Conservation (phyloP, 1,140 invertebrate species). For the Drosophila ohnishii region DNA sequence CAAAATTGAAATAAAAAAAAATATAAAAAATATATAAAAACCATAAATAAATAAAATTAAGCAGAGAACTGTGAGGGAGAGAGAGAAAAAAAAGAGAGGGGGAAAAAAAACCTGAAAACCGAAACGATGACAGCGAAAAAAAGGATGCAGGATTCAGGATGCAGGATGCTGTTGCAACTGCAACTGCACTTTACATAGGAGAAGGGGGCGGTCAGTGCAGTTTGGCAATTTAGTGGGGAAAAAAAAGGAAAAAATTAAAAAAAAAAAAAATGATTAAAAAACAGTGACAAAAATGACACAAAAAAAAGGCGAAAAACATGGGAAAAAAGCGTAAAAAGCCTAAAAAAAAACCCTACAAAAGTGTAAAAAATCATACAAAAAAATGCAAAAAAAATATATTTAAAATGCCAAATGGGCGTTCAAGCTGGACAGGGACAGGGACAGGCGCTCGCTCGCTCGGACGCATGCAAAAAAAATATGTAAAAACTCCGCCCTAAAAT, state of each 20-base stretch:
- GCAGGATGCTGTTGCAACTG: slow-evolving; percentile 46
- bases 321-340: not conserved
- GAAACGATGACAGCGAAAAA: slow-evolving; percentile 50
- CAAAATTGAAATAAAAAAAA: slow-evolving; percentile 41
- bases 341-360: not conserved
- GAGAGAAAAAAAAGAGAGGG: slow-evolving; percentile 28
- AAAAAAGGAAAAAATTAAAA: slow-evolving; percentile 33
- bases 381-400: slow-evolving; percentile 57
- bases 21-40: slow-evolving; percentile 59
- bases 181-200: slow-evolving; percentile 66
- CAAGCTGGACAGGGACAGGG: slow-evolving; percentile 22
- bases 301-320: slow-evolving; percentile 37
- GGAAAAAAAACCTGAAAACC: slow-evolving; percentile 34
- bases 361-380: not conserved
- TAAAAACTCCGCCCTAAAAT: slow-evolving; percentile 82
- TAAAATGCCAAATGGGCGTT: slow-evolving; percentile 48
- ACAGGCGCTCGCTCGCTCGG: slow-evolving; percentile 63
- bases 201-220: slow-evolving; percentile 49
- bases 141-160: slow-evolving; percentile 14
- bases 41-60: slow-evolving; percentile 81
- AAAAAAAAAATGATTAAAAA: slow-evolving; percentile 25
- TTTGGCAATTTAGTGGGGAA: slow-evolving; percentile 70
- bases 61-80: slow-evolving; percentile 44
- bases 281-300: slow-evolving; percentile 37
- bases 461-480: slow-evolving; percentile 71